Conservation (phyloP, 2,888 invertebrate species). For the Andrena bicolor region DNA sequence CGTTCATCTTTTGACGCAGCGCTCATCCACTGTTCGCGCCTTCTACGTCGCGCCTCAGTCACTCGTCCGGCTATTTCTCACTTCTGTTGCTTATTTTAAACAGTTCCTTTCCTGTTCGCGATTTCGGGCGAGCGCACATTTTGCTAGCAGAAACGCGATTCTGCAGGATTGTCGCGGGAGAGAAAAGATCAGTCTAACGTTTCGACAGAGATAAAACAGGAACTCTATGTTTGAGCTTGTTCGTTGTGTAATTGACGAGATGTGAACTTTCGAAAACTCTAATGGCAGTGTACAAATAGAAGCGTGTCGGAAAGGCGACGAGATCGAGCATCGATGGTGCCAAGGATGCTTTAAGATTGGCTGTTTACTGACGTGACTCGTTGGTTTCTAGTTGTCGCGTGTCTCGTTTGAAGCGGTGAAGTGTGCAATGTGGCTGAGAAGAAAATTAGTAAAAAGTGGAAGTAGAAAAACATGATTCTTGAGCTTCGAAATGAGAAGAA, state of each 20-base stretch:
- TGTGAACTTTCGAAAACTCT: neutral
- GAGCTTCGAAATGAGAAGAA: neutral
- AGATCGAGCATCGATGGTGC: constrained; percentile 28
- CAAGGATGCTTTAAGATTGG: constrained; percentile 8
- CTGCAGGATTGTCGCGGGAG: constrained; percentile 1
- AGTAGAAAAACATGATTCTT: neutral
- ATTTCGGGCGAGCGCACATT: constrained; percentile 21
- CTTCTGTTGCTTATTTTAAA: neutral
- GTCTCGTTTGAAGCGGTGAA: neutral
- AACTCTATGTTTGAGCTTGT: constrained; percentile 30
- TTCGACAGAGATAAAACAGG: neutral
- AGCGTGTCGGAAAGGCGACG: neutral
- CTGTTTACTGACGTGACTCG: neutral
- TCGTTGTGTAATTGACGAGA: constrained; percentile 34
- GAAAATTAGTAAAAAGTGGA: neutral
- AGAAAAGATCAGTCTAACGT: neutral
- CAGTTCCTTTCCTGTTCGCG: neutral
- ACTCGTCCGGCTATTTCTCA: neutral
- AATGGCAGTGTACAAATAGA: constrained; percentile 38
- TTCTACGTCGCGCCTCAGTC: constrained; percentile 43
- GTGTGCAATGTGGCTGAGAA: neutral
- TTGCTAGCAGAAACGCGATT: neutral
- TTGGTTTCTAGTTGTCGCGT: neutral
- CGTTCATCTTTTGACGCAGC: constrained; percentile 37
- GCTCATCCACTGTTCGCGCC: constrained; percentile 25